These are phyloP conservation scores for Anguilla megastoma DNA, from an alignment of 2,797 vertebrate genomes.

Conservation along the genomic window DNA sequence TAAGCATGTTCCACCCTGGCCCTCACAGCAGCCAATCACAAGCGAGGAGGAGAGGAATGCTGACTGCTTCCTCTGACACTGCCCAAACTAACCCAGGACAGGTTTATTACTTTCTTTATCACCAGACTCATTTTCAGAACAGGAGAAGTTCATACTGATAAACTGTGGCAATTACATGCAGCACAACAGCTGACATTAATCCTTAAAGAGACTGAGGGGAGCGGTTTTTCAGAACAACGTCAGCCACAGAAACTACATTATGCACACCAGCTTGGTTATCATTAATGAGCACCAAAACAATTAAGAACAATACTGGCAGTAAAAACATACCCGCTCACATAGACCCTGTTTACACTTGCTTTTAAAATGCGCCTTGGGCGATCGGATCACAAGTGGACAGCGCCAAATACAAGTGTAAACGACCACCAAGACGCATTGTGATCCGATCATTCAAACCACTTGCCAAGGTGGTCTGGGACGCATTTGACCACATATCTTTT, in stretches of 20 bases:
- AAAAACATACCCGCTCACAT: not conserved
- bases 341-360: not conserved
- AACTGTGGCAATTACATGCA: not conserved
- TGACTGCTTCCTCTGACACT: not conserved
- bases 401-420: too few species aligned
- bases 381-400: too few species aligned
- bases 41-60: not conserved
- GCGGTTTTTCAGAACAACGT: not conserved
- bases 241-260: not conserved
- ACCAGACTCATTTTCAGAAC: not conserved
- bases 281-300: not conserved
- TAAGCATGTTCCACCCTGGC: not conserved
- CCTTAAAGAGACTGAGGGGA: not conserved
- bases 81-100: not conserved
- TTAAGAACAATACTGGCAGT: not conserved
- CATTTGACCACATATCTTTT: too few species aligned
- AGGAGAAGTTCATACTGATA: not conserved
- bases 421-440: too few species aligned
- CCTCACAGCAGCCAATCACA: not conserved
- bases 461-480: too few species aligned
- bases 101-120: not conserved
- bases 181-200: not conserved
- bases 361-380: too few species aligned
- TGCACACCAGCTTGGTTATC: not conserved
- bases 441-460: too few species aligned